Percentiles rank a stretch among this genome's conserved stretches.
These are phyloP conservation scores for Petroica traversi DNA, from an alignment of 2,113 vertebrate genomes.

Conservation along the genomic window DNA sequence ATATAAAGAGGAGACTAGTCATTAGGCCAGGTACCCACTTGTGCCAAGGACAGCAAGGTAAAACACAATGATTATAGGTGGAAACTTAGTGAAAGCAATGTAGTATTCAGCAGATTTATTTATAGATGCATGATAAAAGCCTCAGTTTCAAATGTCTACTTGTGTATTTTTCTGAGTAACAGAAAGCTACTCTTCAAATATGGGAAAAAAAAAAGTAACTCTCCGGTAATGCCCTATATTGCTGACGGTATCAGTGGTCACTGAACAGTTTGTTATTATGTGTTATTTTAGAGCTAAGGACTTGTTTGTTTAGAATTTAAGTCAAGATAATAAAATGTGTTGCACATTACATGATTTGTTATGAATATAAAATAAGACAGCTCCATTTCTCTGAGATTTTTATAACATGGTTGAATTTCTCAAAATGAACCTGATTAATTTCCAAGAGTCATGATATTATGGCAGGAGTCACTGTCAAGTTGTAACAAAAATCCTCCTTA, in stretches of 20 bases:
- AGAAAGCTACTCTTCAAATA: background rate
- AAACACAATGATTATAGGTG: background rate
- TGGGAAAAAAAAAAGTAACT: background rate
- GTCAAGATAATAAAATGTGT: background rate
- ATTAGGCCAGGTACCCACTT: background rate
- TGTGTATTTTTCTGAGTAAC: background rate
- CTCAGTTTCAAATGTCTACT: background rate
- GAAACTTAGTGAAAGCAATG: background rate
- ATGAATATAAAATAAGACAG: background rate
- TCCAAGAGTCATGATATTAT: background rate
- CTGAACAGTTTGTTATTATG: background rate
- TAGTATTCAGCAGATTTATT: background rate
- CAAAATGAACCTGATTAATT: background rate
- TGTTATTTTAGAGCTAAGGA: background rate
- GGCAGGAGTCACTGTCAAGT: background rate
- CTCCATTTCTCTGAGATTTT: background rate
- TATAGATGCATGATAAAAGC: background rate
- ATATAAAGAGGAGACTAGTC: background rate
- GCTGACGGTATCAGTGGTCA: background rate
- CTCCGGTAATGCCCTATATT: background rate
- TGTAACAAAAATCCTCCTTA: background rate
- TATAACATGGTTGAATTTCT: background rate
- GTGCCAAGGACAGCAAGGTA: background rate
- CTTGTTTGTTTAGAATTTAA: background rate
- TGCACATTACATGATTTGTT: background rate